Evolutionary conservation across 2,797 vertebrate genomes (phyloP), one percentile per base, ranked within the genome.

Genomic region (Staurois parvus): DNA sequence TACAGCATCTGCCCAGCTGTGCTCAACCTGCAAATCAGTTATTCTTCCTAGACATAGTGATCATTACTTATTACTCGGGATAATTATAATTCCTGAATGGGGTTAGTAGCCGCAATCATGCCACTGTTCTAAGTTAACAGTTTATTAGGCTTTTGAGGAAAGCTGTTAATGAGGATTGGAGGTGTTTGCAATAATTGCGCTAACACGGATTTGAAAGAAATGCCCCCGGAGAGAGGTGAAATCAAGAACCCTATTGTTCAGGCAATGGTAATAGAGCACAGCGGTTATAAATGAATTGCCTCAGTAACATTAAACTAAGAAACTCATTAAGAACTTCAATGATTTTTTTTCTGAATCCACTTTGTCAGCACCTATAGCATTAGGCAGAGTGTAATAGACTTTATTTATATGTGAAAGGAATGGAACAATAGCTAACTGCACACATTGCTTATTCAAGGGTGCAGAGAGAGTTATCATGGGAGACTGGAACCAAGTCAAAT

Each of bases 101-200:
- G 34, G 24, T 42, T 72, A 69, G n/a, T 34, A 48, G 42, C 42
- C 74, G 62, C 34, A 24, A 74, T 73, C 59, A 73, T 68, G 48
- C 29, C 30, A 48, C 62, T 74, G 59, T 85, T 74, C 26, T 79
- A 42, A 77, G 83, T 26, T 62, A 72, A 78, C 26, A 29, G 19
- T 52, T 79, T 85, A 85, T 67, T 74, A 66, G 69, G 56, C 40
- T 68, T 85, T 56, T 68, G 66, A 34, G 42, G 30, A 66, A 40
- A 26, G n/a, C 12, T 79, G 37, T n/a, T 85, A 85, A 79, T 79
- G 56, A 85, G 56, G 42, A 62, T 64, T 30, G 26, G 10, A 78
- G 56, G 68, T 40, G 74, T 26, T 48, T 72, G 28, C 52, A 67
- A 32, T 67, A 73, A 56, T 74, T 64, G 5, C 11, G 8, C 68